Evolutionary conservation across 2,797 vertebrate genomes (phyloP).

Genomic region (Prunella strophiata): DNA sequence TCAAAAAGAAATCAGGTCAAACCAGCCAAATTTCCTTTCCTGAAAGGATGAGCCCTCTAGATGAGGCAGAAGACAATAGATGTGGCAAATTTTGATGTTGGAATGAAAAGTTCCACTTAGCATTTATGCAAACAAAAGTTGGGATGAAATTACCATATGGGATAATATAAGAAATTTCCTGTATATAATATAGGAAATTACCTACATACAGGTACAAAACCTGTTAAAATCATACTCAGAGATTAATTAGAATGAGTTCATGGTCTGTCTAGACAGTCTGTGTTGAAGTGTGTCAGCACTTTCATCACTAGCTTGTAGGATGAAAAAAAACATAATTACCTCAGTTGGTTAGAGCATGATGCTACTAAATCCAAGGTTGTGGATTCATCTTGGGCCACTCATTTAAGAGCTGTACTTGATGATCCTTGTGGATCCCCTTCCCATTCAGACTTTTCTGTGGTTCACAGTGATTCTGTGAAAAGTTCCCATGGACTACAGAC

Average conservation of each 20-base stretch:
- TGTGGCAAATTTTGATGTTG: not conserved
- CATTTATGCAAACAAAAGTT: not conserved
- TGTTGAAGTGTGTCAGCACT: not conserved
- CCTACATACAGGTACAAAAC: not conserved
- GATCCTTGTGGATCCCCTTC: not conserved
- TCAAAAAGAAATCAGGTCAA: not conserved
- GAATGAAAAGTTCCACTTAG: not conserved
- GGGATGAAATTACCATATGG: not conserved
- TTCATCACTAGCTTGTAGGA: not conserved
- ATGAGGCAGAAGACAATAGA: not conserved
- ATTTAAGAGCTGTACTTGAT: not conserved
- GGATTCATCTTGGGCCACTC: rapidly evolving
- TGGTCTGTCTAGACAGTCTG: not conserved
- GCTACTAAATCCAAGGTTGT: not conserved
- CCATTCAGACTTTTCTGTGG: not conserved
- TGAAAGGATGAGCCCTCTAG: not conserved
- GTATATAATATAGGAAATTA: no score
- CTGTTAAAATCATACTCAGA: not conserved
- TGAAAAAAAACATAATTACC: not conserved
- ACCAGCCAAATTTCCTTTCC: not conserved
- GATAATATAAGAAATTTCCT: no score
- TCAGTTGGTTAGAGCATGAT: not conserved
- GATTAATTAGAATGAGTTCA: not conserved
- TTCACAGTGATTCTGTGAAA: not conserved
- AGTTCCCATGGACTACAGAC: not conserved